Base-by-base conservation (phyloP, 1,140 invertebrate species). In the Antheraea mylitta region DNA sequence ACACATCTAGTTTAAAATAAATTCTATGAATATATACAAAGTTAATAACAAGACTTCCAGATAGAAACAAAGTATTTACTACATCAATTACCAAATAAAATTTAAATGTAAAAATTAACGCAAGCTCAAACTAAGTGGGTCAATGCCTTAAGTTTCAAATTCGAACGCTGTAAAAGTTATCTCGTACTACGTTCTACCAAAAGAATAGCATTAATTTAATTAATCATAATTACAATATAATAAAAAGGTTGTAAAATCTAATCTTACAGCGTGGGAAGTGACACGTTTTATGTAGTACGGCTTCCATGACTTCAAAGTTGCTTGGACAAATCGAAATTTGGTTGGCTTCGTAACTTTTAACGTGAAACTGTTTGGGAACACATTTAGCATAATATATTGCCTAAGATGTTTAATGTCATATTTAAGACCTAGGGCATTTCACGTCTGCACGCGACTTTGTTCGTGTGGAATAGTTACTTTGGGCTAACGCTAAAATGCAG, bases 251-350 rank as follows among this genome's bases (percentile, higher is more conserved):
- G 36, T 66, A 37, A n/a, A 63, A 62, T 63, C 60, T 66, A 69
- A 72, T 66, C 45, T 38, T 68, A 72, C 59, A 18, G 67, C 59
- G 71, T 72, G 71, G 71, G 71, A 72, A 68, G 71, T 37, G 22
- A 58, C 53, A 37, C 10, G 65, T 22, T 7, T 53, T 53, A 11
- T 16, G 19, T 18, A 2, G 61, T 63, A 36, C 8, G 61, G 61
- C 61, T 63, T 63, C 61, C 37, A 36, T 63, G 61, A 37, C n/a
- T 37, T 63, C 30, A 18, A 7, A 36, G 13, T 37, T 63, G 13
- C 11, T 37, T 8, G 61, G 61, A 63, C 22, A 37, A 10, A 30
- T 13, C 30, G 22, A n/a, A 13, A 37, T 63, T 22, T 63, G 13
- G n/a, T 37, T 63, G 30, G 22, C 18, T 61, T 61, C 3, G 7